Evolutionary conservation across 2,888 invertebrate species (phyloP).

Genomic region (Orchestes rusci): DNA sequence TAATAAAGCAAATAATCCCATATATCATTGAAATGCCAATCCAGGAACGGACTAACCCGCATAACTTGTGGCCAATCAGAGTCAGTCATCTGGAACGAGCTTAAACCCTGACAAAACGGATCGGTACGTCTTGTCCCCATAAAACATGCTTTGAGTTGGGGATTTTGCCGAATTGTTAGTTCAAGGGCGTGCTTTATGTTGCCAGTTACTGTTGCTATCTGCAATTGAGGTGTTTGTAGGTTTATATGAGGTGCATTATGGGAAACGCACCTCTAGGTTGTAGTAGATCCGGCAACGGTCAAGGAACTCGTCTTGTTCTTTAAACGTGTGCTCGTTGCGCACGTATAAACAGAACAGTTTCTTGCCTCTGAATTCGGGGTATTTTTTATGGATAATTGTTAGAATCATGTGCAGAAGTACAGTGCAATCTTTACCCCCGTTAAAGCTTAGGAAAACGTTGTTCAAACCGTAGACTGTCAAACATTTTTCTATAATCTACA

Average conservation of each 20-base stretch:
- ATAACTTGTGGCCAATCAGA: conserved; percentile 83
- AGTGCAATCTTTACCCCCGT: conserved; percentile 98
- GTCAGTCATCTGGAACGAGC: conserved; percentile 65
- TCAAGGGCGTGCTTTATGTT: conserved; percentile 67
- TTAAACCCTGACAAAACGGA: conserved; percentile 55
- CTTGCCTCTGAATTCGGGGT: conserved; percentile 31
- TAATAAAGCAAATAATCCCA: conserved; percentile 81
- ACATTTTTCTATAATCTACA: conserved; percentile 56
- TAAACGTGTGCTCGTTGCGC: conserved; percentile 70
- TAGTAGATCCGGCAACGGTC: conserved; percentile 62
- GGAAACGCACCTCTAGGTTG: conserved; percentile 49
- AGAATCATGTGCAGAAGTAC: conserved; percentile 70
- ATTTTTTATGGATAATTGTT: conserved; percentile 44
- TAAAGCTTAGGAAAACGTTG: conserved; percentile 86
- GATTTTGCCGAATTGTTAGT: conserved; percentile 51
- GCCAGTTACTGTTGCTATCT: conserved; percentile 56
- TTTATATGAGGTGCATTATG: background rate
- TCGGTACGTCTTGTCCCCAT: conserved; percentile 91
- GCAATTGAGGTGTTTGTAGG: conserved; percentile 1
- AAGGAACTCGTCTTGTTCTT: conserved; percentile 82
- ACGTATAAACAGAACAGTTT: conserved; percentile 71
- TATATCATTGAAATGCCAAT: conserved; percentile 86
- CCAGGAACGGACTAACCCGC: conserved; percentile 82
- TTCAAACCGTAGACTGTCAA: conserved; percentile 58
- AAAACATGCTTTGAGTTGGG: conserved; percentile 69